Evolutionary conservation across 2,888 invertebrate species (phyloP).

Genomic region (Coecobrya sp.): DNA sequence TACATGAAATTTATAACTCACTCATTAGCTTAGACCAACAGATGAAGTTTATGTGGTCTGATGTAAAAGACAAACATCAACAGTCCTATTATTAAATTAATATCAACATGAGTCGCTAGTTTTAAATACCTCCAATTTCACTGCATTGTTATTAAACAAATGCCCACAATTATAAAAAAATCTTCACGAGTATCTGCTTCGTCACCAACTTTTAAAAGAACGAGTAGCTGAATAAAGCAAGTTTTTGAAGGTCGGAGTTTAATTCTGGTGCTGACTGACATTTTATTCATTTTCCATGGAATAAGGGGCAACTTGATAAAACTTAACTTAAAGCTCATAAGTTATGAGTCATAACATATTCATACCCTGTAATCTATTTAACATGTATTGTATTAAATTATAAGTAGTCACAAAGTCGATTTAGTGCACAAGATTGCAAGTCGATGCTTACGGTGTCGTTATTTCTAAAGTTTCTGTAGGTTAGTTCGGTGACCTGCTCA

Average conservation of each 20-base stretch:
- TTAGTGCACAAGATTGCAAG: not conserved
- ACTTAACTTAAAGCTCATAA: no score
- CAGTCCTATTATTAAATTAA: slow-evolving; percentile 9
- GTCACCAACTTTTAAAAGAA: slow-evolving; percentile 58
- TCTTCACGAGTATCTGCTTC: slow-evolving; percentile 55
- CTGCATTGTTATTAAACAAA: slow-evolving; percentile 71
- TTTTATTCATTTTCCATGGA: no score
- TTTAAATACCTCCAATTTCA: slow-evolving; percentile 67
- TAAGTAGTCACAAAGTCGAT: slow-evolving; percentile 49
- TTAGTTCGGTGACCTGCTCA: not conserved
- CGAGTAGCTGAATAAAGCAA: no score
- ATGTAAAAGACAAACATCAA: slow-evolving; percentile 78
- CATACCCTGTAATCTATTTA: no score
- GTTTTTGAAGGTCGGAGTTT: no score
- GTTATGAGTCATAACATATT: no score
- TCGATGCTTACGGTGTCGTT: not conserved
- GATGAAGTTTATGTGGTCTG: slow-evolving; percentile 85
- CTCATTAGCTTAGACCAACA: slow-evolving; percentile 84
- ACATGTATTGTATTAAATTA: no score
- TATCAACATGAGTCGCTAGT: slow-evolving; percentile 58
- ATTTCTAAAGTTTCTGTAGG: no score
- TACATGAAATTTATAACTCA: slow-evolving; percentile 84
- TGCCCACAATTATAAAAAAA: slow-evolving; percentile 74
- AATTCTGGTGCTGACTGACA: no score
- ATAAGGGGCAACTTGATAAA: no score